These are phyloP conservation scores for Bufo gargarizans DNA, from an alignment of 2,113 vertebrate species.

Conservation along the genomic window DNA sequence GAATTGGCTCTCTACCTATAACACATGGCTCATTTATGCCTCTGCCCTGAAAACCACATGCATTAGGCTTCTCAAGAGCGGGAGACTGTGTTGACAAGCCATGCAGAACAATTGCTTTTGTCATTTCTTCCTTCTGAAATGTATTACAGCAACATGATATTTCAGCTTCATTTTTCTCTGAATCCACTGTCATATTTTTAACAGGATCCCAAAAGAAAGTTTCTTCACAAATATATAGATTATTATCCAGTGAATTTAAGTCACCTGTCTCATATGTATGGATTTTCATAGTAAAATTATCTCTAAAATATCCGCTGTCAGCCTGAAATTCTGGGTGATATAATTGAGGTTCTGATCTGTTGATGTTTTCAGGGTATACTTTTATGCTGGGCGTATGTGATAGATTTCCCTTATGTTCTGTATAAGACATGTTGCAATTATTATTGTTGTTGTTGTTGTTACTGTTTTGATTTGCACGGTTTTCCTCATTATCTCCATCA, in stretches of 20 bases:
- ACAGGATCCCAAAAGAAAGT: conserved; percentile 26
- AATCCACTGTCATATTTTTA: conserved; percentile 21
- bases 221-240: conserved; percentile 57
- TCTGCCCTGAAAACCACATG: conserved; percentile 8
- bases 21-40: conserved; percentile 45
- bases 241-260: conserved; percentile 59
- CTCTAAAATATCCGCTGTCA: conserved; percentile 59
- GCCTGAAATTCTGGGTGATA: conserved; percentile 64
- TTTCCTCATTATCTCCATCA: conserved; percentile 63
- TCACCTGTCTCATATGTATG: not conserved
- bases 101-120: conserved; percentile 59
- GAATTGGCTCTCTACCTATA: conserved; percentile 34
- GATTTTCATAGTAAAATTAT: conserved; percentile 49
- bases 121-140: conserved; percentile 47
- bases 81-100: conserved; percentile 38
- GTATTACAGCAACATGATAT: conserved; percentile 49
- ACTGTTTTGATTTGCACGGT: conserved; percentile 67
- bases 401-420: conserved; percentile 47
- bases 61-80: conserved; percentile 18
- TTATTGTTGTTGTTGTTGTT: conserved; percentile 80
- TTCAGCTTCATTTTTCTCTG: conserved; percentile 57
- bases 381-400: conserved; percentile 46
- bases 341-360: conserved; percentile 57
- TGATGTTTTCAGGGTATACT: not conserved
- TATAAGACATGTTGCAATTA: conserved; percentile 66